Percentiles rank a stretch among this genome's conserved stretches.
These are phyloP conservation scores for Cygnus olor DNA, from an alignment of 2,797 vertebrate genomes.

Conservation along the genomic window DNA sequence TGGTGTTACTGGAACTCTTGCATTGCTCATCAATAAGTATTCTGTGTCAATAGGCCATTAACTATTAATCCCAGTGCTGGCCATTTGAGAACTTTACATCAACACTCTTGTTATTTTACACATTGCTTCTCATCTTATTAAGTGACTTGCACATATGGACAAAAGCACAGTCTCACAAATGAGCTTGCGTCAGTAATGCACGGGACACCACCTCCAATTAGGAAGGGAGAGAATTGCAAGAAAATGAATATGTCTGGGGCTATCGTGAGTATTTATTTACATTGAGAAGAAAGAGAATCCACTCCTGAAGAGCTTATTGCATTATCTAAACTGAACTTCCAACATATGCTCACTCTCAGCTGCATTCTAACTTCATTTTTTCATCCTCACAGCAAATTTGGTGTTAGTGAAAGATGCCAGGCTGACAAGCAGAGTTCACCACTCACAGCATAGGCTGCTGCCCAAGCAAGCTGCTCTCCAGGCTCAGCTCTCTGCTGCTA, in stretches of 20 bases:
- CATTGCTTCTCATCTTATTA: slow-evolving; percentile 74
- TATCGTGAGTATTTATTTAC: slow-evolving; percentile 56
- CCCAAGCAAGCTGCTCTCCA: background rate
- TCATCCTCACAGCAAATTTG: slow-evolving; percentile 17
- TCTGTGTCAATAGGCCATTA: slow-evolving; percentile 77
- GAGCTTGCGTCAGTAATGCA: slow-evolving; percentile 24
- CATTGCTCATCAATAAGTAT: slow-evolving; percentile 70
- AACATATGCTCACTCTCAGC: slow-evolving; percentile 51
- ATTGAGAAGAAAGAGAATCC: slow-evolving; percentile 34
- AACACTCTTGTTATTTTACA: slow-evolving; percentile 78
- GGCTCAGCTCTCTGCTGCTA: slow-evolving; percentile 12
- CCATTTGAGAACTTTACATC: slow-evolving; percentile 77
- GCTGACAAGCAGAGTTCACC: background rate
- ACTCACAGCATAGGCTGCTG: background rate
- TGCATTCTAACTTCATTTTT: slow-evolving; percentile 8
- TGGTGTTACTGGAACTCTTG: slow-evolving; percentile 50
- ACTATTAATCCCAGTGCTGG: slow-evolving; percentile 73
- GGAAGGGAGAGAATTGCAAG: background rate
- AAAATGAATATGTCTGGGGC: slow-evolving; percentile 52
- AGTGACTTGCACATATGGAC: slow-evolving; percentile 69
- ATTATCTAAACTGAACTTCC: slow-evolving; percentile 63
- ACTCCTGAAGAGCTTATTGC: slow-evolving; percentile 41
- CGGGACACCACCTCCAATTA: background rate
- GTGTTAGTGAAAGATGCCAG: slow-evolving; percentile 57
- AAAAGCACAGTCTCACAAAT: slow-evolving; percentile 49